Evolutionary conservation across 2,113 vertebrate species (phyloP).

Genomic region (Phaethornis superciliosus): DNA sequence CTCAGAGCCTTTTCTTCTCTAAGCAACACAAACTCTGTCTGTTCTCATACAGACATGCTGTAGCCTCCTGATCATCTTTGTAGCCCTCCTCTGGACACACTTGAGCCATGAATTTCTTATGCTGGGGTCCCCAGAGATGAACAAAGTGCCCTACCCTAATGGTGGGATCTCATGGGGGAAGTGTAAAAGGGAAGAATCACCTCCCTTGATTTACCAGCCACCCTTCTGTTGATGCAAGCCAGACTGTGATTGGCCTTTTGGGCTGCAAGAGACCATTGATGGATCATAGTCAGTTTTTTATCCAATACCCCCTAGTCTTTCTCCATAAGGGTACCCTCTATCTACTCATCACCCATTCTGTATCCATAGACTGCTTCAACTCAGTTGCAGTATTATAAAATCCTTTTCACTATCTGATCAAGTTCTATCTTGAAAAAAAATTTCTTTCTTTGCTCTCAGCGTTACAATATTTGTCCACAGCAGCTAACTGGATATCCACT

Average conservation of each 20-base stretch:
- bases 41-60: background rate
- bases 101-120: background rate
- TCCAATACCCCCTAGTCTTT: background rate
- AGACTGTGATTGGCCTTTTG: background rate
- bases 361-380: background rate
- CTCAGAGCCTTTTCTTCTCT: background rate
- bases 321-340: background rate
- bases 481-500: background rate
- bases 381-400: background rate
- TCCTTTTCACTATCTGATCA: background rate
- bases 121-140: background rate
- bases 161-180: background rate
- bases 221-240: background rate
- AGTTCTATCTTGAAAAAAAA: background rate
- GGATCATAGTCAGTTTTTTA: background rate
- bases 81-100: background rate
- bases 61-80: background rate
- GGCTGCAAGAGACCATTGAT: no score
- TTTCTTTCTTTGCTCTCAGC: background rate
- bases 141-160: background rate
- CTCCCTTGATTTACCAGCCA: background rate
- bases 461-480: slow-evolving; percentile 14
- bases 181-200: background rate
- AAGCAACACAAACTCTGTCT: background rate
- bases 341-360: background rate